These are phyloP conservation scores for Drosophila sp. DNA, from an alignment of 1,140 invertebrate genomes.

Conservation along the genomic window DNA sequence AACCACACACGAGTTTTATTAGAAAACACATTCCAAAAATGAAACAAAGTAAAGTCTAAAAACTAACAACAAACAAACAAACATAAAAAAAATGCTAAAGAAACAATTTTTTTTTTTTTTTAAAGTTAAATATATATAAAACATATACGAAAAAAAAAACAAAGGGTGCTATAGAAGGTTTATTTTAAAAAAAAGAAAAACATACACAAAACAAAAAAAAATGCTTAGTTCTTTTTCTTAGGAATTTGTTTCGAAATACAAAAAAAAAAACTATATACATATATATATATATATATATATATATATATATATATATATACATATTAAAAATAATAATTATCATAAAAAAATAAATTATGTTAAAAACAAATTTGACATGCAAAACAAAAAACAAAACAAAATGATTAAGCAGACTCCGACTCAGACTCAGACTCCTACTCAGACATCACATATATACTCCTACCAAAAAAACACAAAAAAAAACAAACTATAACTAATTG, in stretches of 20 bases:
- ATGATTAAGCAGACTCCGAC: slow-evolving; percentile 60
- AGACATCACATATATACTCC: slow-evolving; percentile 19
- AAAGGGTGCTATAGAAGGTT: slow-evolving; percentile 65
- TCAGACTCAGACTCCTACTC: slow-evolving; percentile 8
- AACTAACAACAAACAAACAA: slow-evolving; percentile 51
- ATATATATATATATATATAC: neutral
- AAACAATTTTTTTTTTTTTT: slow-evolving; percentile 42
- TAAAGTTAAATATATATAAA: slow-evolving; percentile 31
- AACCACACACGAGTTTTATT: slow-evolving; percentile 54
- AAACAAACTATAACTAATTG: neutral
- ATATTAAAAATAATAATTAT: neutral
- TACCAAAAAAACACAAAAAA: slow-evolving; percentile 33
- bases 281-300: neutral
- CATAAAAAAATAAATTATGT: slow-evolving; percentile 60
- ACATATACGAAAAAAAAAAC: slow-evolving; percentile 44
- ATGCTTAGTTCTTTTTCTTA: slow-evolving; percentile 76
- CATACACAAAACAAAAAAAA: slow-evolving; percentile 76
- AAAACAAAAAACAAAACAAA: slow-evolving; percentile 70
- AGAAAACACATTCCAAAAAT: slow-evolving; percentile 79
- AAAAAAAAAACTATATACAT: slow-evolving; percentile 46
- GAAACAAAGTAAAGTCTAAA: slow-evolving; percentile 79
- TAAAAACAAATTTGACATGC: slow-evolving; percentile 42
- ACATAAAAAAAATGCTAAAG: slow-evolving; percentile 51
- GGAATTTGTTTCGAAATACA: slow-evolving; percentile 46
- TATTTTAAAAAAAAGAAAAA: slow-evolving; percentile 53